Percentiles rank a stretch among this genome's conserved stretches.
Conservation (phyloP, 2,797 vertebrate species). For the Acrocephalus scirpaceus region DNA sequence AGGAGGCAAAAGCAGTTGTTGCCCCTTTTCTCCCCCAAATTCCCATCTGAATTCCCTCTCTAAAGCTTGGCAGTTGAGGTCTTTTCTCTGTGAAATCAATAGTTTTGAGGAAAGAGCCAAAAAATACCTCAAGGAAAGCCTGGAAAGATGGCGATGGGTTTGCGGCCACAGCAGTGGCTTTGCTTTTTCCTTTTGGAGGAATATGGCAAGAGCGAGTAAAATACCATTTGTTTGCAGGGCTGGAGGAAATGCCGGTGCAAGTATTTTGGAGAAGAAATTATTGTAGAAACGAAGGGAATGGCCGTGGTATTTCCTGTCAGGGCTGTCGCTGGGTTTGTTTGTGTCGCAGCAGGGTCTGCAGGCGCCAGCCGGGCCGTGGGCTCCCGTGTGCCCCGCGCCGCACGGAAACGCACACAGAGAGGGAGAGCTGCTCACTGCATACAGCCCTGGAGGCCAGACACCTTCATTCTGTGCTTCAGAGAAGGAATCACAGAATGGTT, state of each 20-base stretch:
- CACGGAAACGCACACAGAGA: not conserved
- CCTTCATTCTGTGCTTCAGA: not conserved
- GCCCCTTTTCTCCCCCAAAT: not conserved
- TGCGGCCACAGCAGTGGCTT: not conserved
- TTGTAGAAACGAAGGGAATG: constrained; percentile 45
- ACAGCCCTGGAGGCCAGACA: not conserved
- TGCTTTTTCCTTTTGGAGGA: not conserved
- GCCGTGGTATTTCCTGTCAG: constrained; percentile 59
- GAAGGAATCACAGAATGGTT: not conserved
- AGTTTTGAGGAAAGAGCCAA: constrained; percentile 36
- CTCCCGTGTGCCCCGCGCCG: rapidly evolving
- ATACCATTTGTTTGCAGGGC: constrained; percentile 6
- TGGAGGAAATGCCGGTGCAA: constrained; percentile 35
- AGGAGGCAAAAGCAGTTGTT: not conserved
- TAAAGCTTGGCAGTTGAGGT: not conserved
- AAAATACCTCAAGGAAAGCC: constrained; percentile 27
- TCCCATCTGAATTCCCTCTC: not conserved
- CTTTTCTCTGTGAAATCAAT: not conserved
- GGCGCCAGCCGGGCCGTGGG: not conserved
- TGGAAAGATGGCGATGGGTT: constrained; percentile 11
- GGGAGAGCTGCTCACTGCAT: rapidly evolving
- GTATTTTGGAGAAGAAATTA: constrained; percentile 25
- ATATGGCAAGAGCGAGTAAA: not conserved
- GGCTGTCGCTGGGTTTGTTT: constrained; percentile 33
- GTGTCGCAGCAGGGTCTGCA: constrained; percentile 14